Percentiles rank a stretch among this genome's conserved stretches.
These are phyloP conservation scores for Oophaga sylvatica DNA, from an alignment of 2,797 vertebrate genomes.

Conservation along the genomic window DNA sequence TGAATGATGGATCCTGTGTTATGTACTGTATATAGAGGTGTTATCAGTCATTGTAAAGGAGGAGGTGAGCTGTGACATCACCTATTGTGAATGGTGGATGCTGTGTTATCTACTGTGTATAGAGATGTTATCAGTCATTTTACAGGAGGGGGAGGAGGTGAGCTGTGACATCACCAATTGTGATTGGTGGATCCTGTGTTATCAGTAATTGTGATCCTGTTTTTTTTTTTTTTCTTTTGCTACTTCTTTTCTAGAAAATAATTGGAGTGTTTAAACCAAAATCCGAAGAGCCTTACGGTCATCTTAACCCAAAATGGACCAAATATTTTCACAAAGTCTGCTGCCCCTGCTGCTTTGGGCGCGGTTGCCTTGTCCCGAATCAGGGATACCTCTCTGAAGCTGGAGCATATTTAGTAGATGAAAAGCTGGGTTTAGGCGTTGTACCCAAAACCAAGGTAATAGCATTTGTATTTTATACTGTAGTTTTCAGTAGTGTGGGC, in stretches of 20 bases:
- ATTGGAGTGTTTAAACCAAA: constrained; percentile 98
- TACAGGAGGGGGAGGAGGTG: too few relatives aligned
- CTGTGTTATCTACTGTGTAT: too few relatives aligned
- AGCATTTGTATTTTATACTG: background rate
- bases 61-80: too few relatives aligned
- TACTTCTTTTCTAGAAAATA: constrained; percentile 78
- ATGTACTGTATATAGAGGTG: too few relatives aligned
- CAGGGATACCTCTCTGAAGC: constrained; percentile 97
- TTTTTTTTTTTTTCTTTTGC: background rate
- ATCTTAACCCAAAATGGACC: constrained; percentile 99
- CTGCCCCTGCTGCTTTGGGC: constrained; percentile 97
- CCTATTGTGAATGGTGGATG: too few relatives aligned
- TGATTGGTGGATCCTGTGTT: too few relatives aligned
- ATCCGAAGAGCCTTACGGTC: constrained; percentile 97
- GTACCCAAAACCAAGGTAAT: constrained; percentile 97
- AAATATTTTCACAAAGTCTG: constrained; percentile 98
- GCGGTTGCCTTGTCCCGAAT: constrained; percentile 94
- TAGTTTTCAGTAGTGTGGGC: too few relatives aligned
- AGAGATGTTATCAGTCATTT: too few relatives aligned
- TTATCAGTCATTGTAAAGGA: too few relatives aligned
- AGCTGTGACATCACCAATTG: too few relatives aligned
- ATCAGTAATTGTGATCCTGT: background rate
- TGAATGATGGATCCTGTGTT: too few relatives aligned
- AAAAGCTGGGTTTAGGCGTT: constrained; percentile 87
- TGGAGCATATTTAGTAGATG: constrained; percentile 91